These are phyloP conservation scores for Cybosia mesomella DNA, from an alignment of 2,888 invertebrate species.

Conservation along the genomic window DNA sequence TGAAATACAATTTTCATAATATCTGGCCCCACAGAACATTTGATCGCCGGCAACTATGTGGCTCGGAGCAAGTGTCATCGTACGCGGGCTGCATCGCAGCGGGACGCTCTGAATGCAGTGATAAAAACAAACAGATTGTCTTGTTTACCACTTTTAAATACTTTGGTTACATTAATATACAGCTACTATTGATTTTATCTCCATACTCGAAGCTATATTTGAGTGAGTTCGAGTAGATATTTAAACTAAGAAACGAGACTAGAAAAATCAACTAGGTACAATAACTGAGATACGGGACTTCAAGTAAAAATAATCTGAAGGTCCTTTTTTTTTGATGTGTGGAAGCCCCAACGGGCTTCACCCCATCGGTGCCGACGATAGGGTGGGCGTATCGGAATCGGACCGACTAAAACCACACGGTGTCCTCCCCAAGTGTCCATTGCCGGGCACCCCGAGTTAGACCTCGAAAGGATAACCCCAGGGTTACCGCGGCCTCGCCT, in stretches of 20 bases:
- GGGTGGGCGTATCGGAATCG: too few species aligned
- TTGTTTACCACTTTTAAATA: constrained; percentile 54
- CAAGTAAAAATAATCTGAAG: too few species aligned
- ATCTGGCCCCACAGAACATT: background rate
- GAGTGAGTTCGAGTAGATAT: constrained; percentile 23
- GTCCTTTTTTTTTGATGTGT: too few species aligned
- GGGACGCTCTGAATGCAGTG: constrained; percentile 43
- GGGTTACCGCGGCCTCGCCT: too few species aligned
- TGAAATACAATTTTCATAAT: constrained; percentile 19
- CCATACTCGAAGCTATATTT: constrained; percentile 13
- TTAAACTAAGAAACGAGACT: background rate
- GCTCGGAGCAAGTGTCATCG: constrained; percentile 15
- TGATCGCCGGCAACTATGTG: constrained; percentile 4
- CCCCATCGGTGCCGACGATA: too few species aligned
- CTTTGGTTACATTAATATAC: constrained; percentile 40
- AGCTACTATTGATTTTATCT: constrained; percentile 32
- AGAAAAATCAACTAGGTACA: background rate
- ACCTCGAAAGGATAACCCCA: too few species aligned
- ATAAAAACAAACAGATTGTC: constrained; percentile 50
- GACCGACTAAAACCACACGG: too few species aligned
- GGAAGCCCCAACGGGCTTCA: too few species aligned
- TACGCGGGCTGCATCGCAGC: constrained; percentile 41
- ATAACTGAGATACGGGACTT: background rate
- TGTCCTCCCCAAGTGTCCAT: too few species aligned
- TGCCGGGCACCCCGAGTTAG: too few species aligned